A percentile compares a stretch with the other conserved stretches of the same genome.
phyloP scores from a whole-genome alignment of 1,140 invertebrate species.

The Zaprionus ornatus region DNA sequence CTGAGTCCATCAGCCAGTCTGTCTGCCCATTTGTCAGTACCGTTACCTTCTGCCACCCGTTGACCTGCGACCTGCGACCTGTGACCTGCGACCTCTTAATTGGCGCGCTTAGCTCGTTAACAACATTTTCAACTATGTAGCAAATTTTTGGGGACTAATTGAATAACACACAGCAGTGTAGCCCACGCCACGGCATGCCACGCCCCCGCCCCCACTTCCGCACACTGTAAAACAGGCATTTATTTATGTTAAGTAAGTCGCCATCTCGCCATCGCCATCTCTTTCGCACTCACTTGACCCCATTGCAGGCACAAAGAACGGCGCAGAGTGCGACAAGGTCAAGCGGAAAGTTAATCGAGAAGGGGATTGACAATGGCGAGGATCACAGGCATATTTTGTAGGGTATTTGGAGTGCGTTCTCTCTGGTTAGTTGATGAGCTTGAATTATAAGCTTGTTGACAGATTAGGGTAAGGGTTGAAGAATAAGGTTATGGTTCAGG shows the following conservation, averaged over 20 bases:
- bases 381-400: no score
- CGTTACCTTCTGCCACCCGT: not conserved
- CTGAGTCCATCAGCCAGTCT: not conserved
- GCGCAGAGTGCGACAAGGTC: constrained; percentile 8
- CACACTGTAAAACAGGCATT: constrained; percentile 9
- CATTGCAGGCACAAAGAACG: not conserved
- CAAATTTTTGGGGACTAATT: constrained; percentile 66
- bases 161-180: constrained; percentile 54
- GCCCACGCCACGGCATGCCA: not conserved
- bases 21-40: no score
- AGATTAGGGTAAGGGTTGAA: no score
- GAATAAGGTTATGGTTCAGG: no score
- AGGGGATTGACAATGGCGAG: not conserved
- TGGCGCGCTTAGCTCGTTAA: constrained; percentile 80
- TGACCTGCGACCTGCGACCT: not conserved
- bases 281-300: constrained; percentile 16
- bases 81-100: constrained; percentile 54
- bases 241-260: constrained; percentile 39
- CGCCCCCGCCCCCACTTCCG: not conserved
- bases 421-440: no score
- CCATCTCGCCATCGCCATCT: not conserved
- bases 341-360: constrained; percentile 2
- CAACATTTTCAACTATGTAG: constrained; percentile 74
- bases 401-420: no score
- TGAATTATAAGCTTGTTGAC: no score